Evolutionary conservation across 2,797 vertebrate species (phyloP).

Genomic region (Huso huso): DNA sequence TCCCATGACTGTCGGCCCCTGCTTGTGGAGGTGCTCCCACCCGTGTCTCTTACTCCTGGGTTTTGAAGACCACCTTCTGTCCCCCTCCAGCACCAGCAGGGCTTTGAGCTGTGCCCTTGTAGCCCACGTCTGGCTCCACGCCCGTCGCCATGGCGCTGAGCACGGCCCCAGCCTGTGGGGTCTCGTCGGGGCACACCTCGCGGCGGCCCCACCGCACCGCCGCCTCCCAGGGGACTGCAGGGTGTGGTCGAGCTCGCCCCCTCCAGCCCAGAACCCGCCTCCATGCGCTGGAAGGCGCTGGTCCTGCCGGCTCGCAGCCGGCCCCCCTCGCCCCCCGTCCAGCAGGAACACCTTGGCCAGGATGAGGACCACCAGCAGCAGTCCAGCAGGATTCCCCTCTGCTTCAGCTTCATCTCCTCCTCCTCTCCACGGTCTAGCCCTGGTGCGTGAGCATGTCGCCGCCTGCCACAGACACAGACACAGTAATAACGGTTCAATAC

Average conservation of each 20-base stretch:
- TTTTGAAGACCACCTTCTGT: too few relatives aligned
- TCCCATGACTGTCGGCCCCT: too few relatives aligned
- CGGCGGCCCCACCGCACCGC: conserved; percentile 91
- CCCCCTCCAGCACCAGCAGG: conserved; percentile 89
- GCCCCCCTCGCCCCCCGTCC: conserved; percentile 89
- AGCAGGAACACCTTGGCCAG: conserved; percentile 96
- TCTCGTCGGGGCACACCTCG: conserved; percentile 94
- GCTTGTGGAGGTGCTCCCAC: too few relatives aligned
- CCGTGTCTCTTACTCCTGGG: too few relatives aligned
- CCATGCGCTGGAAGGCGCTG: conserved; percentile 89
- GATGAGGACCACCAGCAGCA: conserved; percentile 90
- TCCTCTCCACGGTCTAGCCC: too few relatives aligned
- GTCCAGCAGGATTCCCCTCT: conserved; percentile 87
- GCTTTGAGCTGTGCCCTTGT: conserved; percentile 93
- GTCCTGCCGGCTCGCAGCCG: conserved; percentile 83
- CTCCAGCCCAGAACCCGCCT: conserved; percentile 71
- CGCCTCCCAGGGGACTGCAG: conserved; percentile 97
- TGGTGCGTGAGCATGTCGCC: conserved; percentile 21
- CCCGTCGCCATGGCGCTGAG: conserved; percentile 79
- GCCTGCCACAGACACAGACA: too few relatives aligned
- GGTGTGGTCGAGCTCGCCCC: conserved; percentile 80
- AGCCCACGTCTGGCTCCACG: conserved; percentile 88
- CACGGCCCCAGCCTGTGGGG: conserved; percentile 86
- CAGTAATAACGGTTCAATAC: too few relatives aligned
- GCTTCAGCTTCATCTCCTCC: conserved; percentile 98